Conservation (phyloP, 2,797 vertebrate genomes). For the Eulemur coronatus region DNA sequence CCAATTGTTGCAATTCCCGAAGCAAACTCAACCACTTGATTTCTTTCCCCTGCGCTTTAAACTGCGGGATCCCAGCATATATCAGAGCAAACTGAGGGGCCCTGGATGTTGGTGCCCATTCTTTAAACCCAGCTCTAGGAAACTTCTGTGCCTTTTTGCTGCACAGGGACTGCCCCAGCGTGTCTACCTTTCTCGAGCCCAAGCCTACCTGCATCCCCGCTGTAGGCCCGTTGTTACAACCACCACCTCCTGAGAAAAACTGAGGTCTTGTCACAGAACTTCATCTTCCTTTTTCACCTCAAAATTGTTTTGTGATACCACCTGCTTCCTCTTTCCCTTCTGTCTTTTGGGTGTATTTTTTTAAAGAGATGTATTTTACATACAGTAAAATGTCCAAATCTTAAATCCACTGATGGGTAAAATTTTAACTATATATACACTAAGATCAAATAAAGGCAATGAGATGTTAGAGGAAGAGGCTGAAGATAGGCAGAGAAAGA, state of each 20-base stretch:
- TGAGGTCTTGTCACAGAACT: neutral
- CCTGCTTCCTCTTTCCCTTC: neutral
- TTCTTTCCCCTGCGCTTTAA: neutral
- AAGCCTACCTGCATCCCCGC: neutral
- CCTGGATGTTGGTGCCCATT: neutral
- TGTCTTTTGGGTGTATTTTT: neutral
- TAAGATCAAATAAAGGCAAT: neutral
- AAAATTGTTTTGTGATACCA: neutral
- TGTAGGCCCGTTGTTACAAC: neutral
- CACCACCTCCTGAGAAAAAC: neutral
- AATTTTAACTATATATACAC: neutral
- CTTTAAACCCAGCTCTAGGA: neutral
- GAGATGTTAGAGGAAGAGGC: neutral
- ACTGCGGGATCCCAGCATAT: neutral
- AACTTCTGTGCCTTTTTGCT: neutral
- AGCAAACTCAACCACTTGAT: neutral
- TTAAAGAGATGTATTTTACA: neutral
- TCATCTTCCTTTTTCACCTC: slow-evolving; percentile 9
- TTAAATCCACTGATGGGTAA: neutral
- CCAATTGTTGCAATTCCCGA: neutral
- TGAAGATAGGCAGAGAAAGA: neutral
- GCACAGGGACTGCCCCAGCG: no score
- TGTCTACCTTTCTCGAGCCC: neutral
- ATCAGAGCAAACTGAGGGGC: neutral
- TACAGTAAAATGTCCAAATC: neutral